Percentiles rank a stretch among this genome's conserved stretches.
Conservation (phyloP, 2,113 vertebrate genomes). For the Sinocyclocheilus grahami region DNA sequence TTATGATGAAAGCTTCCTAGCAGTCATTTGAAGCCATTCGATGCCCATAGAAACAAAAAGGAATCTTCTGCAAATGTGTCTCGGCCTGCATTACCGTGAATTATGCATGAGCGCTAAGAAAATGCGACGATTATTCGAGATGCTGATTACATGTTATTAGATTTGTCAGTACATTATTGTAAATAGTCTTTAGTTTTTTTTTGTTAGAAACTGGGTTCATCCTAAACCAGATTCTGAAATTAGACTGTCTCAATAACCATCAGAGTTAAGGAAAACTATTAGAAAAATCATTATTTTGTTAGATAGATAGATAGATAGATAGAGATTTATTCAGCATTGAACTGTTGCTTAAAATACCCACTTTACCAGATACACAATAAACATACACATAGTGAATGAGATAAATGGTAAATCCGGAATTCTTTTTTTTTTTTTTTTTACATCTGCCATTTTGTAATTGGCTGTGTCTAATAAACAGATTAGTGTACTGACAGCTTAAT, state of each 20-base stretch:
- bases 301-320: not conserved
- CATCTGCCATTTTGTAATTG: not conserved
- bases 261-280: not conserved
- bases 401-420: too few relatives aligned
- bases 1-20: not conserved
- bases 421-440: too few relatives aligned
- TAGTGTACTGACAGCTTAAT: not conserved
- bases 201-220: not conserved
- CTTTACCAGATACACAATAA: not conserved
- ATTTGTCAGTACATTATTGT: not conserved
- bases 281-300: not conserved
- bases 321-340: not conserved
- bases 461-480: too few relatives aligned
- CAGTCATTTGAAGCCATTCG: not conserved
- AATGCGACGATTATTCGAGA: constrained; percentile 23
- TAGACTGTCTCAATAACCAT: not conserved
- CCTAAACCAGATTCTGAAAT: not conserved
- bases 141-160: not conserved
- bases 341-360: not conserved
- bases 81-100: not conserved
- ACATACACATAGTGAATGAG: not conserved
- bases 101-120: constrained; percentile 31
- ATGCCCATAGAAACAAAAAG: not conserved
- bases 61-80: not conserved
- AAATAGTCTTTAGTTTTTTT: not conserved